These are phyloP conservation scores for Mirounga angustirostris DNA, from an alignment of 2,113 vertebrate genomes.

Conservation along the genomic window DNA sequence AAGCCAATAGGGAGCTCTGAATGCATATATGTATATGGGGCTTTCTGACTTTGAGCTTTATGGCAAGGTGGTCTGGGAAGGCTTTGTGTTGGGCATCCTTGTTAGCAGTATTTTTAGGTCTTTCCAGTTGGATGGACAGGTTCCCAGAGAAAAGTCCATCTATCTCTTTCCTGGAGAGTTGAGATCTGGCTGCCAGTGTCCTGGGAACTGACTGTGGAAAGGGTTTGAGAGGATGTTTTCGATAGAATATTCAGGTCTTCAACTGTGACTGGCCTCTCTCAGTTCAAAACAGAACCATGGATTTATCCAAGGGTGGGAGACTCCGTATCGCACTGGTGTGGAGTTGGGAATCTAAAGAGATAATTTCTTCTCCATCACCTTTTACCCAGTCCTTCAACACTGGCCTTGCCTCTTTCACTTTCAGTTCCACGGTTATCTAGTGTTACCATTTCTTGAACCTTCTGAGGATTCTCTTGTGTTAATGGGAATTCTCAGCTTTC, in stretches of 20 bases:
- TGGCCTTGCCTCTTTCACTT: neutral
- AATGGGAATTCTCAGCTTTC: neutral
- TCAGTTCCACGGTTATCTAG: neutral
- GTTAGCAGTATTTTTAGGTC: neutral
- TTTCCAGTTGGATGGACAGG: neutral
- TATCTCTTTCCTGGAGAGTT: neutral
- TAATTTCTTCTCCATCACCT: neutral
- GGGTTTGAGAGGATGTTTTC: neutral
- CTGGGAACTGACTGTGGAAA: neutral
- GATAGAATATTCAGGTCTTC: neutral
- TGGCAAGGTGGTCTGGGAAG: neutral
- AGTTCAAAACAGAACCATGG: neutral
- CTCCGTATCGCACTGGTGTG: neutral
- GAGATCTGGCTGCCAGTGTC: neutral
- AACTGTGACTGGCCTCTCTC: neutral
- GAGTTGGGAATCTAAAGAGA: neutral
- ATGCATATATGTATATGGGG: neutral
- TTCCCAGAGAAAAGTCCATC: neutral
- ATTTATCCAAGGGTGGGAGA: neutral
- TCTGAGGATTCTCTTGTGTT: neutral
- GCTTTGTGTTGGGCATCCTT: neutral
- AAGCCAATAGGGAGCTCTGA: neutral
- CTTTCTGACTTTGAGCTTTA: neutral
- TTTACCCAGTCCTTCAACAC: neutral
- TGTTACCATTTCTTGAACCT: neutral